Evolutionary conservation across 2,888 invertebrate genomes (phyloP).

Genomic region (Drosophila prolongata): DNA sequence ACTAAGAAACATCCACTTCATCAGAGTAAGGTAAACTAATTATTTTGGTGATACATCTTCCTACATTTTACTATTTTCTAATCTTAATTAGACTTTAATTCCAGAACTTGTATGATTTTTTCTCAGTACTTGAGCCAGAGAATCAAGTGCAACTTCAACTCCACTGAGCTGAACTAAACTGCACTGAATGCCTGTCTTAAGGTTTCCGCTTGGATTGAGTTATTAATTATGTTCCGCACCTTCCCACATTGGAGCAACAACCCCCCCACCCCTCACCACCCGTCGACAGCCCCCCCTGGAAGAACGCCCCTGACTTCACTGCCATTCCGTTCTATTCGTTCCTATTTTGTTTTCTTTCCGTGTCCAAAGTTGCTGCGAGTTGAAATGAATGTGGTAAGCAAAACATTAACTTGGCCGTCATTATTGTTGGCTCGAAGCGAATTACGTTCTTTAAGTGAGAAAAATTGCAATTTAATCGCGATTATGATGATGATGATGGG

Average conservation of each 20-base stretch:
- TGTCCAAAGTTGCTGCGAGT: constrained; percentile 50
- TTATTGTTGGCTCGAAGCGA: constrained; percentile 43
- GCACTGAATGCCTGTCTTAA: constrained; percentile 45
- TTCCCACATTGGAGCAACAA: constrained; percentile 25
- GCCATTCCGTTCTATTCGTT: constrained; percentile 28
- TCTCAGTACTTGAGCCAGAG: constrained; percentile 7
- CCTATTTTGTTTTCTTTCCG: constrained; percentile 50
- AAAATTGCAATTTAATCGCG: constrained; percentile 80
- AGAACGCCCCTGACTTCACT: constrained; percentile 12
- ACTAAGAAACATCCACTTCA: no score
- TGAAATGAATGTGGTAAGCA: constrained; percentile 57
- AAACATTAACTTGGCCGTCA: constrained; percentile 55
- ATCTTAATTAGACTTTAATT: background rate
- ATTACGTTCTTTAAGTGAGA: constrained; percentile 67
- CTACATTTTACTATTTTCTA: no score
- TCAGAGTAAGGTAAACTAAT: no score
- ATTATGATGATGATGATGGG: constrained; percentile 53
- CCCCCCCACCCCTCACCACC: no score
- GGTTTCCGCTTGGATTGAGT: constrained; percentile 81
- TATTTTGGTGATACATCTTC: no score
- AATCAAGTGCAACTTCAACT: constrained; percentile 18
- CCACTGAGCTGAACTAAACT: constrained; percentile 42
- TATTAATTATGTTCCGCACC: constrained; percentile 76
- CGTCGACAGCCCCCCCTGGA: background rate
- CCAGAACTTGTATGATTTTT: background rate